Percentiles rank a stretch among this genome's conserved stretches.
Conservation (phyloP, 2,113 vertebrate species). For the Lagenorhynchus albirostris region DNA sequence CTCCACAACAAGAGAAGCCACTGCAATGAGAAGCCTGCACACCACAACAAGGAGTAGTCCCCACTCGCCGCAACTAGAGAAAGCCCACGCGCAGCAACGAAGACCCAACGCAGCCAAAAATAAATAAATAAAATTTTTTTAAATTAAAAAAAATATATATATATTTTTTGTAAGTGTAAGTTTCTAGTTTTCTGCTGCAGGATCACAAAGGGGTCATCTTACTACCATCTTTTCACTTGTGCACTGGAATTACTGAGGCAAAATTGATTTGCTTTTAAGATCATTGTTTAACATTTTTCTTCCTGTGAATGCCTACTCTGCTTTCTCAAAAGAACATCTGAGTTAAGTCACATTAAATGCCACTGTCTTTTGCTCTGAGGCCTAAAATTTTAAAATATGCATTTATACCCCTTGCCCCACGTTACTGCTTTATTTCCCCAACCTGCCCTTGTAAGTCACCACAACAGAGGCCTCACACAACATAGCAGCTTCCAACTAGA, state of each 20-base stretch:
- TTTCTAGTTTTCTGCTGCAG: neutral
- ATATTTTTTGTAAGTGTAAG: neutral
- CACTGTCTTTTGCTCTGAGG: neutral
- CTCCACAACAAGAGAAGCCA: too few relatives aligned
- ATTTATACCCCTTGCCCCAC: neutral
- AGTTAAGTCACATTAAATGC: neutral
- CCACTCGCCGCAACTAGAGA: too few relatives aligned
- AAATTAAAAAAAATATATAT: too few relatives aligned
- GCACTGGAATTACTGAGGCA: neutral
- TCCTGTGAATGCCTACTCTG: neutral
- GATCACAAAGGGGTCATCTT: neutral
- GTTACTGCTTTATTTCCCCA: neutral
- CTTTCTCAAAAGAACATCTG: neutral
- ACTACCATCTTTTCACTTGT: neutral
- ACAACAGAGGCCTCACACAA: neutral
- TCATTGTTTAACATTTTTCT: neutral
- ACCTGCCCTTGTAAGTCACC: neutral
- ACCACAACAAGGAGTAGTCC: too few relatives aligned
- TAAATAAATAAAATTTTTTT: too few relatives aligned
- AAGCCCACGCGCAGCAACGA: too few relatives aligned
- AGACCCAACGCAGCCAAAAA: too few relatives aligned
- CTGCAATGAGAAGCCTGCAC: too few relatives aligned
- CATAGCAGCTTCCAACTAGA: neutral
- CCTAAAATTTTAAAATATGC: neutral
- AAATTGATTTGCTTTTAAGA: neutral